Base-by-base conservation (phyloP, 2,888 invertebrate genomes). In the Luperina testacea region DNA sequence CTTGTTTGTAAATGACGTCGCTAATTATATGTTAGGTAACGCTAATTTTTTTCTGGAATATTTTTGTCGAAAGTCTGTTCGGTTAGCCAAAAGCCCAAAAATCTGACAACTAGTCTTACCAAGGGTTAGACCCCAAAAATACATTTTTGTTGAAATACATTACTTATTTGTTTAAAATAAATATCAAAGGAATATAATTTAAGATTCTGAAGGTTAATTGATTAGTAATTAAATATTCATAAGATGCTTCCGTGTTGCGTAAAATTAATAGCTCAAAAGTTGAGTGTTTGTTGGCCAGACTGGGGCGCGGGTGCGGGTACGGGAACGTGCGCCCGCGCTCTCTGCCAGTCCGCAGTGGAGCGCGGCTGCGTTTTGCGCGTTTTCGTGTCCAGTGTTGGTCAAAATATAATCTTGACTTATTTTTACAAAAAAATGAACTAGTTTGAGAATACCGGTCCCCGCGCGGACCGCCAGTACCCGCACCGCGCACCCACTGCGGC, bases 221-320 rank as follows among this genome's bases (percentile, higher is more conserved):
- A 48, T 72, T 53, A 20, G 17, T 42, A 13, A 57, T n/a, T 45
- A 9, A 77, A 83, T 70, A 77, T 83, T 38, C 15, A 71, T 51
- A 20, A 5, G 0, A 57, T 57, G 9, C 24, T 81, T 81, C 83
- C 83, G 70, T 65, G 67, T 61, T 20, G 32, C 42, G 32, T 53
- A 70, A 65, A 81, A 45, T 27, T 0, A 27, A 45, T 81, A 72
- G 24, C 24, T 7, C 48, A 17, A 73, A 32, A 32, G 32, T 1
- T 1, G 32, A 32, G 32, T 32, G 32, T 32, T 32, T 32, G 32
- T 32, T 32, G 32, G 32, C 32, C 32, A 32, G 32, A 32, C 32
- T 1, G 32, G 32, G 32, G 32, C 32, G 32, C 32, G 32, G 32
- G 32, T 1, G 32, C 32, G 32, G 32, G 32, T 32, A 32, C 32